Conservation (phyloP, 2,797 vertebrate species). For the Sylvia borin region DNA sequence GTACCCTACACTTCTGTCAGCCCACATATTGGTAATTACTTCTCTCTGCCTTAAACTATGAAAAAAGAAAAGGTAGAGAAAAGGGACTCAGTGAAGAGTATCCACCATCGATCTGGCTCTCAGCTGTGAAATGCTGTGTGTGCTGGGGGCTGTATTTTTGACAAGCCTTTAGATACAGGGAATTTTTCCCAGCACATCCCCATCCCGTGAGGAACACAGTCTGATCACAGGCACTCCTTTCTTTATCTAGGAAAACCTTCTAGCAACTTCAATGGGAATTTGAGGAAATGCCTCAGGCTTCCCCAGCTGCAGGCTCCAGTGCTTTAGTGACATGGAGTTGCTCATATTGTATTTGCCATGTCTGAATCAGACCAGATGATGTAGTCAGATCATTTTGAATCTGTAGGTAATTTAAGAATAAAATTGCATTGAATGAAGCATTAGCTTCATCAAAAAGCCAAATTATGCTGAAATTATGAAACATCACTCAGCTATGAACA, state of each 20-base stretch:
- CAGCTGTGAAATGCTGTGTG: neutral
- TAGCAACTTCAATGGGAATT: neutral
- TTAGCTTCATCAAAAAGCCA: conserved; percentile 44
- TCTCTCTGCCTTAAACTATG: neutral
- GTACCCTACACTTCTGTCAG: neutral
- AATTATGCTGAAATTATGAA: neutral
- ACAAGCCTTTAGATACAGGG: neutral
- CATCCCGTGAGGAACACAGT: neutral
- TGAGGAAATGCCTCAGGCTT: neutral
- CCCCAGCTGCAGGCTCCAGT: neutral
- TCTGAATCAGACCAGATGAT: conserved; percentile 57
- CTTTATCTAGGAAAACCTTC: neutral
- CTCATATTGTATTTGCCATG: conserved; percentile 56
- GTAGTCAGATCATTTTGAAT: conserved; percentile 58
- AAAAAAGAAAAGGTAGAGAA: neutral
- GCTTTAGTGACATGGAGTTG: neutral
- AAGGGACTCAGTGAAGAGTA: neutral
- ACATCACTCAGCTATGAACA: neutral
- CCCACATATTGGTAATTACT: neutral
- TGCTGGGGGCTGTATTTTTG: neutral
- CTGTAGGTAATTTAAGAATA: conserved; percentile 73
- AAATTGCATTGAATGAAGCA: conserved; percentile 72
- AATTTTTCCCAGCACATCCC: neutral
- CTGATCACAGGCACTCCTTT: neutral
- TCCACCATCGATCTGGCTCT: neutral